Conservation (phyloP, 2,888 invertebrate genomes). For the Aromia moschata region DNA sequence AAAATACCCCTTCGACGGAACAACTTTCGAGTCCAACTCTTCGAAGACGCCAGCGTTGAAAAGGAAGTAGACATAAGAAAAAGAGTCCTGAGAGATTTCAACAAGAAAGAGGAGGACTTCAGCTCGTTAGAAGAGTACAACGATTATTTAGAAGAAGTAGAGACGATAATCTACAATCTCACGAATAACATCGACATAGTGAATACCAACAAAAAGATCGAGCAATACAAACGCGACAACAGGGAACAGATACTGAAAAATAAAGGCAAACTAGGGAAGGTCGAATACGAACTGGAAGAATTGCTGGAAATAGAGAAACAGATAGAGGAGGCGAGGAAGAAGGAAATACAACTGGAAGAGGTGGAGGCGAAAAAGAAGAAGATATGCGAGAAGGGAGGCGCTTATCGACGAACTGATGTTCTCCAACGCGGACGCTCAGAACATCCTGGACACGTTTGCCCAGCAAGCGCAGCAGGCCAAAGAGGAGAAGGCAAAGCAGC, state of each 20-base stretch:
- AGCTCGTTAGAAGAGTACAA: constrained; percentile 84
- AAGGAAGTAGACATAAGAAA: constrained; percentile 97
- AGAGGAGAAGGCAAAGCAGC: constrained; percentile 63
- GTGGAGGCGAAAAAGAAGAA: constrained; percentile 81
- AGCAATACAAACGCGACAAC: constrained; percentile 91
- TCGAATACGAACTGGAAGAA: constrained; percentile 88
- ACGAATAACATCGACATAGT: constrained; percentile 89
- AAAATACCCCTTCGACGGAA: constrained; percentile 85
- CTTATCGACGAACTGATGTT: constrained; percentile 96
- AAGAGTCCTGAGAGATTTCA: constrained; percentile 88
- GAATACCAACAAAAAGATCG: constrained; percentile 88
- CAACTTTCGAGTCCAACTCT: constrained; percentile 93
- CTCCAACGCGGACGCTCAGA: constrained; percentile 88
- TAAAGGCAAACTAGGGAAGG: constrained; percentile 78
- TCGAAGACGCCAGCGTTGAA: constrained; percentile 96
- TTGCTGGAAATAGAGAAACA: constrained; percentile 83
- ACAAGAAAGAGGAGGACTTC: constrained; percentile 96
- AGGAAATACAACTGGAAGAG: constrained; percentile 76
- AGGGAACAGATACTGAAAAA: constrained; percentile 84
- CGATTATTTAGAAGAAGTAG: constrained; percentile 96
- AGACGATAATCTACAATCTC: constrained; percentile 90
- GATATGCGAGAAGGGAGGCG: constrained; percentile 86
- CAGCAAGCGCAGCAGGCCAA: constrained; percentile 72
- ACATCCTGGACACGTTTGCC: constrained; percentile 85
- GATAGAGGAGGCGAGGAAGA: constrained; percentile 76